Base-by-base conservation (phyloP, 2,888 invertebrate genomes). In the Seira musarum region DNA sequence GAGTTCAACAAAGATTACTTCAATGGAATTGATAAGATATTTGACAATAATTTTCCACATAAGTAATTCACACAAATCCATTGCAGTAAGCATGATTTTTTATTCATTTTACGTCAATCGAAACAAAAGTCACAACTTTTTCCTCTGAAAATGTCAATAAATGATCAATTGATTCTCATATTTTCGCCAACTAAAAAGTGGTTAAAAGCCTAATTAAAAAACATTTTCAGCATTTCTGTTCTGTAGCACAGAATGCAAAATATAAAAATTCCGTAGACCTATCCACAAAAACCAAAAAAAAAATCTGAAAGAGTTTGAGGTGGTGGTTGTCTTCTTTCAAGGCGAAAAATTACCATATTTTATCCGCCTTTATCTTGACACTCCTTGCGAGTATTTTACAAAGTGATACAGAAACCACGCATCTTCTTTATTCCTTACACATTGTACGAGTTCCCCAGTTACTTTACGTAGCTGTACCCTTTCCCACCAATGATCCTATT, bases 281-380 rank as follows among this genome's bases (percentile, higher is more conserved):
- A 40, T 40, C 6, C 40, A 40, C 6, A 6, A 40, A 40, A 40
- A 8, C 6, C 13, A 13, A 40, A 6, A 40, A 40, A 13, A 6
- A 40, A 40, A 40, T 40, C 13, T 6, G 40, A 40, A 8, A 40
- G 40, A 13, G 40, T 40, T 40, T 6, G 40, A 13, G 6, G 13
- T 40, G 13, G 40, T 40, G 40, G 40, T 6, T 40, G 13, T 40
- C 6, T 40, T 53, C 63, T 71, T 71, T 24, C 63, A 19, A 66
- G 22, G n/a, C n/a, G 17, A 13, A 25, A 35, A 53, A n/a, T 25
- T 22, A 17, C 19, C 30, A 65, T 65, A 30, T 30, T 35, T 65
- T 30, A 71, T 71, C 30, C 60, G 2, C 71, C 21, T 40, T n/a
- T 63, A 40, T 46, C 60, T 71, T 63, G 63, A 71, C 71, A 60